Evolutionary conservation across 2,888 invertebrate species (phyloP), one percentile per base, ranked within the genome.

Genomic region (Drosophila anomelani): DNA sequence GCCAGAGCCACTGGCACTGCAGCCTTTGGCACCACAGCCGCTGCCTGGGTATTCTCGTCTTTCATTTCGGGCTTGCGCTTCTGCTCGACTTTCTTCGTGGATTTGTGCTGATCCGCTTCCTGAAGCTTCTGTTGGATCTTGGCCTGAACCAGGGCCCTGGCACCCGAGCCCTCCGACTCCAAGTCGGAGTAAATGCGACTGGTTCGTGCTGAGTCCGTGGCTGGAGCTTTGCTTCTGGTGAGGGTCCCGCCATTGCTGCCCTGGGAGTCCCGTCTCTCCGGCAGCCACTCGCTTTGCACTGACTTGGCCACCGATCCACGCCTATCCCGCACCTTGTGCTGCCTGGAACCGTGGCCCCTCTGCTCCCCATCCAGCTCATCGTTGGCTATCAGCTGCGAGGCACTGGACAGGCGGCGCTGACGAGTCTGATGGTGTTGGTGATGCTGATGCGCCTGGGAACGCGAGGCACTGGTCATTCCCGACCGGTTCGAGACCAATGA

Each of bases 41-140:
- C 78, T 15, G 81, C 73, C 58, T 80, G 88, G 1, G 81, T 83
- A 34, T 79, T 88, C 43, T 80, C 85, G 29, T 88, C 77, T 53
- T 76, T 85, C 81, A 72, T 89, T 51, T 79, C 70, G 8, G 77
- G 77, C 54, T 68, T 82, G 32, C 58, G 64, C 55, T 75, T 75
- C 20, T 67, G 32, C 23, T 75, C 79, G 0, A 60, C 23, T 23
- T 55, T 76, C 55, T 71, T 81, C 41, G 69, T 70, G 60, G 63
- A 61, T 60, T 76, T 71, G 36, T 83, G 71, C 20, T 88, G 72
- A 26, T 90, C 78, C 7, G 82, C 78, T 63, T 90, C 85, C 44
- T 88, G 85, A 2, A 92, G 75, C 72, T 93, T 92, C 75, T 93
- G 92, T 64, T 92, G 91, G 39, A 92, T 93, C 72, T 92, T 92